Percentiles rank a stretch among this genome's conserved stretches.
phyloP scores from a whole-genome alignment of 1,140 invertebrate species.

The Trichonephila clavata region DNA sequence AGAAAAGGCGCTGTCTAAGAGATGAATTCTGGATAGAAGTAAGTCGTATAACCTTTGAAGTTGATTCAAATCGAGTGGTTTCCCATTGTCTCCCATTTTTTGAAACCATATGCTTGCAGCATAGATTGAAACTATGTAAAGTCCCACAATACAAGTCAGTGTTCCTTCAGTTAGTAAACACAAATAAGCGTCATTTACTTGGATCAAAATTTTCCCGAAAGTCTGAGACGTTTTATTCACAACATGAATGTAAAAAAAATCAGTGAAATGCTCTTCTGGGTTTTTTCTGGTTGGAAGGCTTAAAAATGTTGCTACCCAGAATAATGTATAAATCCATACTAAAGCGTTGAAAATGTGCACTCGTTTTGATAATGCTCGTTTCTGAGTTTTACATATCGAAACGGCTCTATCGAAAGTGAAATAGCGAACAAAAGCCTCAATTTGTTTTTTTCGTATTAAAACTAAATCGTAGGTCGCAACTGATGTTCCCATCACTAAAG shows the following conservation, averaged over 20 bases:
- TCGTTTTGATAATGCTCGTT: not conserved
- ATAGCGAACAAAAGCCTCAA: conserved; percentile 1
- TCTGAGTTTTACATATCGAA: not conserved
- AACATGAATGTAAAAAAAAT: not conserved
- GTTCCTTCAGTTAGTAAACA: conserved; percentile 32
- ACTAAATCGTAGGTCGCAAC: conserved; percentile 19
- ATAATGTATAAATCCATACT: conserved; percentile 27
- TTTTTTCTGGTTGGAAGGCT: conserved; percentile 27
- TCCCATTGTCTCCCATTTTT: not conserved
- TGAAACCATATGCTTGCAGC: conserved; percentile 34
- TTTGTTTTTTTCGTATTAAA: not conserved
- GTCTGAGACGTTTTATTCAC: conserved; percentile 51
- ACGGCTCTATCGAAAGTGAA: conserved; percentile 2
- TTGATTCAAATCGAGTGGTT: not conserved
- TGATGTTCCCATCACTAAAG: conserved; percentile 31
- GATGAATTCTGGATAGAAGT: not conserved
- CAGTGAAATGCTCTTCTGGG: conserved; percentile 41
- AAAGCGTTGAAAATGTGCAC: not conserved
- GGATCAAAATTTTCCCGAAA: conserved; percentile 25
- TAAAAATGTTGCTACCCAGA: conserved; percentile 25
- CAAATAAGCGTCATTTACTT: conserved; percentile 42
- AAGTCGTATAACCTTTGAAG: conserved; percentile 26
- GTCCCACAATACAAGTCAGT: not conserved
- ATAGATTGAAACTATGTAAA: not conserved
- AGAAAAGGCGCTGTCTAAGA: conserved; percentile 29